Conservation (phyloP, 2,888 invertebrate genomes). For the Lochmaea crataegi region DNA sequence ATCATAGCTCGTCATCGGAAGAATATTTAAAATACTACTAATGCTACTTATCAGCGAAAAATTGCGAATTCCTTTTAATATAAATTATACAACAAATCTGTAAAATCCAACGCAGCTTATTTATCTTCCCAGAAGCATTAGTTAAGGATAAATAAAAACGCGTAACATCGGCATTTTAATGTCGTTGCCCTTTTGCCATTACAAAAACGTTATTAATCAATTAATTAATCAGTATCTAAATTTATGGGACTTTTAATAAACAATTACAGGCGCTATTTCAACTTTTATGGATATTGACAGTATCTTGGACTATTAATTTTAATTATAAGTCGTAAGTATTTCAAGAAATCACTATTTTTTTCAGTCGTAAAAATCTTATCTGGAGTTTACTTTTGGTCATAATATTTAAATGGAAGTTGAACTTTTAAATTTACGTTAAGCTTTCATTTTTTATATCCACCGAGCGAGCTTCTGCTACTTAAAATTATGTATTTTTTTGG, state of each 20-base stretch:
- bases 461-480: background rate
- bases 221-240: conserved; percentile 26
- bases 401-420: conserved; percentile 8
- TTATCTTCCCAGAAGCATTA: background rate
- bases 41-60: background rate
- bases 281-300: conserved; percentile 28
- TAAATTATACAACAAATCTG: background rate
- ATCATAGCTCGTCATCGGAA: too few species aligned
- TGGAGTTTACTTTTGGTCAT: background rate
- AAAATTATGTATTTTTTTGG: background rate
- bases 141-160: background rate
- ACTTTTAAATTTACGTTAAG: background rate
- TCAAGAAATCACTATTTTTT: conserved; percentile 4
- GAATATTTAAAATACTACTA: too few species aligned
- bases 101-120: background rate
- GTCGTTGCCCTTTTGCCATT: conserved; percentile 17
- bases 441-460: background rate
- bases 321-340: conserved; percentile 17
- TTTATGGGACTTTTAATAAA: conserved; percentile 28
- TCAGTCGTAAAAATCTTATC: conserved; percentile 18
- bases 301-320: conserved; percentile 25
- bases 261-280: conserved; percentile 20
- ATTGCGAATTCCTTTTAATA: background rate
- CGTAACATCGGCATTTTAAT: background rate
- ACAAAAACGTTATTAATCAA: conserved; percentile 13